phyloP scores from a whole-genome alignment of 2,888 invertebrate species.

The Andrena marginata region DNA sequence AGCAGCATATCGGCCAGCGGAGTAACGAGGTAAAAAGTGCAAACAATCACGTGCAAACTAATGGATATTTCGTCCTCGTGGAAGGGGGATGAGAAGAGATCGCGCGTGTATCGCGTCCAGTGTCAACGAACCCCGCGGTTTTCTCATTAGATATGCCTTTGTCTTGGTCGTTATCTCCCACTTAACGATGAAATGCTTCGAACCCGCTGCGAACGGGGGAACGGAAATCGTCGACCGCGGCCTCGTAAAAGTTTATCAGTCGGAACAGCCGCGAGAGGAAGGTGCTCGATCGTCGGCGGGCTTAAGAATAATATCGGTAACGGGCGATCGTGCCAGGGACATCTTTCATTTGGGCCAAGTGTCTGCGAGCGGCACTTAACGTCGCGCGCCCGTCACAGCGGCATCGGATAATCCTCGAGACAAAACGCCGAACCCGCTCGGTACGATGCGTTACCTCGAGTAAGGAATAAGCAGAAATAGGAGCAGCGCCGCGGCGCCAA shows the following conservation, averaged over 20 bases:
- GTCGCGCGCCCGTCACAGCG: conserved; percentile 18
- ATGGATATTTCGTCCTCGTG: conserved; percentile 1
- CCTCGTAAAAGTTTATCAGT: conserved; percentile 22
- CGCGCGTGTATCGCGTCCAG: conserved; percentile 8
- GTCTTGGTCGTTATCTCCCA: conserved; percentile 38
- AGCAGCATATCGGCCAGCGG: neutral
- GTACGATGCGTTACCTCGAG: conserved; percentile 37
- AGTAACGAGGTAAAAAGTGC: neutral
- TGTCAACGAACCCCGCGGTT: conserved; percentile 44
- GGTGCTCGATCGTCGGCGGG: neutral
- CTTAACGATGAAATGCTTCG: conserved; percentile 31
- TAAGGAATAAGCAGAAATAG: conserved; percentile 54
- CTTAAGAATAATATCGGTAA: conserved; percentile 23
- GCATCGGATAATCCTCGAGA: conserved; percentile 28
- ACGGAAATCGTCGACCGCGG: neutral
- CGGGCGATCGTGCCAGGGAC: neutral
- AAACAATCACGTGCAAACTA: neutral
- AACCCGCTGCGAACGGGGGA: conserved; percentile 6
- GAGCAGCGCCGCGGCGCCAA: conserved; percentile 61
- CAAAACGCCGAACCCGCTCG: conserved; percentile 14
- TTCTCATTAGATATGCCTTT: conserved; percentile 31
- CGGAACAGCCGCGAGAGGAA: neutral
- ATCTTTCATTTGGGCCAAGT: conserved; percentile 47
- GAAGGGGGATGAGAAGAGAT: neutral
- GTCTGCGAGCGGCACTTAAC: conserved; percentile 21